phyloP scores from a whole-genome alignment of 2,888 invertebrate genomes.

The Meganola albula region DNA sequence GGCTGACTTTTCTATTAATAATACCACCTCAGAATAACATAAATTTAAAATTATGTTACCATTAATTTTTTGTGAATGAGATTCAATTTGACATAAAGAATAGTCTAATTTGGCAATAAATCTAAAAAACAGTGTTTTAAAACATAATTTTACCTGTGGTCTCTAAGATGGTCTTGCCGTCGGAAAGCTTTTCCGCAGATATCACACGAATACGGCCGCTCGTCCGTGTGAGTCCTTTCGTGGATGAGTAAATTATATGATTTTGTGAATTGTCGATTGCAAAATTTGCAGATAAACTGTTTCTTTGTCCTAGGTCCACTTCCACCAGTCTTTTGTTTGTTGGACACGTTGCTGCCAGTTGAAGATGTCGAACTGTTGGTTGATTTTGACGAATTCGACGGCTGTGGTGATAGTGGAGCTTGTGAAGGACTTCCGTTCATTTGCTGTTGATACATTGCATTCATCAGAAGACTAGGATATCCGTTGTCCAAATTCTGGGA shows the following conservation, averaged over 20 bases:
- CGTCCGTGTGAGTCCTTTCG: constrained; percentile 98
- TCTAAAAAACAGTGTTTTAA: constrained; percentile 24
- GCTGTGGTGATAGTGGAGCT: constrained; percentile 62
- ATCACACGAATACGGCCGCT: constrained; percentile 97
- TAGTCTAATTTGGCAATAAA: too few species aligned
- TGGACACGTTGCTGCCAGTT: constrained; percentile 61
- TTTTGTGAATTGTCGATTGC: constrained; percentile 98
- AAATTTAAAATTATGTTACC: constrained; percentile 19
- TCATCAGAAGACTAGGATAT: constrained; percentile 84
- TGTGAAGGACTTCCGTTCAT: constrained; percentile 68
- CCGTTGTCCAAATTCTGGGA: constrained; percentile 81
- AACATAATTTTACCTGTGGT: constrained; percentile 85
- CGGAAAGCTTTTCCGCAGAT: constrained; percentile 98
- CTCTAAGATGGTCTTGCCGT: constrained; percentile 95
- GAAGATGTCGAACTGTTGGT: constrained; percentile 68
- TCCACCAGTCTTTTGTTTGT: constrained; percentile 63
- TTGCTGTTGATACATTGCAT: constrained; percentile 80
- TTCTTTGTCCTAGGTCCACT: constrained; percentile 94
- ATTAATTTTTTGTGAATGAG: too few species aligned
- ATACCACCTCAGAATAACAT: constrained; percentile 20
- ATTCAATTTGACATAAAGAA: too few species aligned
- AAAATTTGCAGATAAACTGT: constrained; percentile 99
- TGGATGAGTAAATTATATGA: constrained; percentile 98
- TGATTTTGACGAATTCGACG: constrained; percentile 66
- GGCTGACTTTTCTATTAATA: constrained; percentile 23